These are phyloP conservation scores for Megamerina dolium DNA, from an alignment of 2,888 invertebrate species.

Conservation along the genomic window DNA sequence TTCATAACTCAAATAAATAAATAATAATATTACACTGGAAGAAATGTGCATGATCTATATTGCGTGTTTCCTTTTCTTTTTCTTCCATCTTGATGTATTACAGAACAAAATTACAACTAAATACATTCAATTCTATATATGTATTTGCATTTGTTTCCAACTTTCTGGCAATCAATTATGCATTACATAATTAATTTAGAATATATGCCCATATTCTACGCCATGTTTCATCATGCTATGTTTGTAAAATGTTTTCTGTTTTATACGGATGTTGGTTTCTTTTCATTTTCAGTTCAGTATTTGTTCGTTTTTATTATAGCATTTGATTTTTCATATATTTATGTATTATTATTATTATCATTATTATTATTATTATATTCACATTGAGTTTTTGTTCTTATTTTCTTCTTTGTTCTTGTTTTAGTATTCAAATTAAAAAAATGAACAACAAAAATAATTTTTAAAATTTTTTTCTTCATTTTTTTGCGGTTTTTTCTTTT, in stretches of 20 bases:
- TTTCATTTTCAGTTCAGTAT: slow-evolving; percentile 5
- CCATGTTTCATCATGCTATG: too few species aligned
- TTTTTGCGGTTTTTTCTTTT: too few species aligned
- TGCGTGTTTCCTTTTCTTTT: slow-evolving; percentile 1
- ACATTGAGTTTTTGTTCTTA: slow-evolving; percentile 9
- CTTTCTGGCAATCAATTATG: not conserved
- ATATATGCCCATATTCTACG: too few species aligned
- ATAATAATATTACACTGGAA: not conserved
- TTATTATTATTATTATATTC: too few species aligned
- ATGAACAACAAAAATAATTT: slow-evolving; percentile 27
- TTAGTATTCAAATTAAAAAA: slow-evolving; percentile 24
- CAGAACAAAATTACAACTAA: slow-evolving; percentile 10
- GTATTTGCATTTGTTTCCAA: slow-evolving; percentile 1
- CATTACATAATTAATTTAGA: not conserved
- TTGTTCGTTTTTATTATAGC: not conserved
- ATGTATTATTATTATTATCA: too few species aligned
- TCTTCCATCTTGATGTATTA: not conserved
- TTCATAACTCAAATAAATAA: not conserved
- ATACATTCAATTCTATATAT: too few species aligned
- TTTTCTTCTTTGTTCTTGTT: slow-evolving; percentile 8
- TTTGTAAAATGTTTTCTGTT: too few species aligned
- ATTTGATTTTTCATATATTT: not conserved
- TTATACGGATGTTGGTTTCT: slow-evolving; percentile 4
- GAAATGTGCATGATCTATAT: slow-evolving; percentile 1
- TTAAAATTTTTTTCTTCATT: slow-evolving; percentile 19